A percentile compares a stretch with the other conserved stretches of the same genome.
phyloP scores from a whole-genome alignment of 37 sponge, comb jelly and placozoan genomes.

The Agelas oroides region DNA sequence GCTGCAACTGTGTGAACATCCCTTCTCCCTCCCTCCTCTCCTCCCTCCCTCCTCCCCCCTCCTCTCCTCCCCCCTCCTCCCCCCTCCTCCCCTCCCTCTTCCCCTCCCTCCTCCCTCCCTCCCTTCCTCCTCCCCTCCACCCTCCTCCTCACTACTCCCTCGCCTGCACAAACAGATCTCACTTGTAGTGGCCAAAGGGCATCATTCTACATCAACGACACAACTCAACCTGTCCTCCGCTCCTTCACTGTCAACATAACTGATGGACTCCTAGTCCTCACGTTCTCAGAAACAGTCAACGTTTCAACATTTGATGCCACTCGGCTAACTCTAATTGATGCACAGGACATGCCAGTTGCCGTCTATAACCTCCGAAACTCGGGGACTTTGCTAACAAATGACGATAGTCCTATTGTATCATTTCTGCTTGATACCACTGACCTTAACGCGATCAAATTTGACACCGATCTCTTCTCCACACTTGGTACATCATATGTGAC shows the following conservation, averaged over 20 bases:
- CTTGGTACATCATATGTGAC: constrained; percentile 66
- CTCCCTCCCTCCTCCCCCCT: no score
- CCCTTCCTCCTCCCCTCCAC: no score
- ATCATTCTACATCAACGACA: constrained; percentile 75
- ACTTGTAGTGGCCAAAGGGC: constrained; percentile 82
- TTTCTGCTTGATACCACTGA: constrained; percentile 61
- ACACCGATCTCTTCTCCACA: constrained; percentile 50
- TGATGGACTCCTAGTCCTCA: constrained; percentile 56
- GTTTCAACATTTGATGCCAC: constrained; percentile 64
- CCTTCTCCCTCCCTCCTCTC: no score
- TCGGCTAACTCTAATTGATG: constrained; percentile 67
- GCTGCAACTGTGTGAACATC: neutral
- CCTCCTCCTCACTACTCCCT: no score
- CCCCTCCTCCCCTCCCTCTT: neutral
- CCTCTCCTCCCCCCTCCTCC: no score
- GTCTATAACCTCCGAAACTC: constrained; percentile 48
- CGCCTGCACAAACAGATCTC: constrained; percentile 55
- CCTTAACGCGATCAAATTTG: constrained; percentile 75
- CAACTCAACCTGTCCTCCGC: constrained; percentile 62
- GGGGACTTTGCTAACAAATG: constrained; percentile 58
- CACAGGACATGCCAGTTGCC: constrained; percentile 3
- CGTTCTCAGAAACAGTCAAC: constrained; percentile 87
- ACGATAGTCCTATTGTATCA: constrained; percentile 57
- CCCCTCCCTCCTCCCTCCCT: no score
- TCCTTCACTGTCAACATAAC: constrained; percentile 76